These are phyloP conservation scores for Anneissia japonica DNA, from an alignment of 35 echinoderm and acorn worm species.

Conservation along the genomic window DNA sequence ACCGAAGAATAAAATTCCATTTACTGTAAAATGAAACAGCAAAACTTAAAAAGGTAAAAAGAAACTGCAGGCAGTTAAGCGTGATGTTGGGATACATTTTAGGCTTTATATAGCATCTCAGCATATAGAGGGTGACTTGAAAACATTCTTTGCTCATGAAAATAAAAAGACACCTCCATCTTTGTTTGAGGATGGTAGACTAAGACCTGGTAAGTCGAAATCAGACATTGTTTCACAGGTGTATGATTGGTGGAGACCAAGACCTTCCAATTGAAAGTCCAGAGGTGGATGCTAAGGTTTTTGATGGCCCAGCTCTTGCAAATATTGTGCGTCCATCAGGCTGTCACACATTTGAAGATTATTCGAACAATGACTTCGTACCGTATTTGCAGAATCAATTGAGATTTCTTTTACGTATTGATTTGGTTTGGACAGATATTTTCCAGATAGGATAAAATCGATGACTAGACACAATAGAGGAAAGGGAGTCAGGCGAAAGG, in stretches of 20 bases:
- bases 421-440: constrained; percentile 9
- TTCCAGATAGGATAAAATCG: not conserved
- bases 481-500: not conserved
- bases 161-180: not conserved
- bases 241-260: not conserved
- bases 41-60: not conserved
- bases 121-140: not conserved
- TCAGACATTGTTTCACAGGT: not conserved
- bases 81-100: not conserved
- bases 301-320: not conserved
- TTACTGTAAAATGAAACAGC: no score
- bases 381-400: not conserved
- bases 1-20: not conserved
- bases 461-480: not conserved
- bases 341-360: not conserved
- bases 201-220: not conserved
- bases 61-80: not conserved
- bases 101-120: not conserved
- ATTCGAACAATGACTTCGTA: not conserved
- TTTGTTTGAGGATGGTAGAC: not conserved
- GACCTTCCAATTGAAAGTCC: not conserved
- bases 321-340: not conserved
- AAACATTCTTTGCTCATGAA: not conserved
- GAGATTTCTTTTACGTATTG: not conserved
- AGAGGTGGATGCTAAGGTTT: not conserved